phyloP scores from a whole-genome alignment of 2,888 invertebrate species.

The Tipula confusa region DNA sequence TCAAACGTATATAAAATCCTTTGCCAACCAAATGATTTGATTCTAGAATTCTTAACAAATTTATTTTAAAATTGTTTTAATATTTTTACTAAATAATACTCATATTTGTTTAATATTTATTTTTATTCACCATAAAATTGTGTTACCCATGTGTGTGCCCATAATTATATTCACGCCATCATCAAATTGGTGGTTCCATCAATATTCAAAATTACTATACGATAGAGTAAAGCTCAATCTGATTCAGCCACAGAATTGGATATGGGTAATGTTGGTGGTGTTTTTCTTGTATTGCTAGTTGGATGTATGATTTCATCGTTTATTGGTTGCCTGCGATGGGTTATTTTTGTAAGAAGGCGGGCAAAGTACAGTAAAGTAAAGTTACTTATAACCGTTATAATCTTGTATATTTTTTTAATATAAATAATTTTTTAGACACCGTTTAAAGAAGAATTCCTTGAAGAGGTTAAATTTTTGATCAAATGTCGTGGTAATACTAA shows the following conservation, averaged over 20 bases:
- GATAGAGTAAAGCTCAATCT: slow-evolving; percentile 40
- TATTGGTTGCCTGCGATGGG: slow-evolving; percentile 46
- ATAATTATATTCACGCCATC: neutral
- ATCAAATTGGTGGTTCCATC: neutral
- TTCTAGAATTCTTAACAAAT: too few relatives aligned
- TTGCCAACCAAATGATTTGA: too few relatives aligned
- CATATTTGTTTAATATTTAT: neutral
- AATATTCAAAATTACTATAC: slow-evolving; percentile 35
- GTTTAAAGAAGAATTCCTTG: slow-evolving; percentile 58
- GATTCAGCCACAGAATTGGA: slow-evolving; percentile 53
- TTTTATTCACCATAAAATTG: neutral
- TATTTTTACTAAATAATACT: neutral
- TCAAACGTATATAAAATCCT: too few relatives aligned
- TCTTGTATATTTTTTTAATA: slow-evolving; percentile 14
- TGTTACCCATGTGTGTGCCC: neutral
- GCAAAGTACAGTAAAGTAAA: slow-evolving; percentile 46
- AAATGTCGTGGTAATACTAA: slow-evolving; percentile 63
- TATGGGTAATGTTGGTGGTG: slow-evolving; percentile 62
- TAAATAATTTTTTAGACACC: slow-evolving; percentile 50
- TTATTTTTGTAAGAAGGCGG: slow-evolving; percentile 43
- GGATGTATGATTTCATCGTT: slow-evolving; percentile 49
- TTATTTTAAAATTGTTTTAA: neutral
- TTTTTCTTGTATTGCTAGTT: slow-evolving; percentile 57
- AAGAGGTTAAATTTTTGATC: slow-evolving; percentile 62
- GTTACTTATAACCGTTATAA: too few relatives aligned